phyloP scores from a whole-genome alignment of 2,888 invertebrate genomes.

The Graphium colonna region DNA sequence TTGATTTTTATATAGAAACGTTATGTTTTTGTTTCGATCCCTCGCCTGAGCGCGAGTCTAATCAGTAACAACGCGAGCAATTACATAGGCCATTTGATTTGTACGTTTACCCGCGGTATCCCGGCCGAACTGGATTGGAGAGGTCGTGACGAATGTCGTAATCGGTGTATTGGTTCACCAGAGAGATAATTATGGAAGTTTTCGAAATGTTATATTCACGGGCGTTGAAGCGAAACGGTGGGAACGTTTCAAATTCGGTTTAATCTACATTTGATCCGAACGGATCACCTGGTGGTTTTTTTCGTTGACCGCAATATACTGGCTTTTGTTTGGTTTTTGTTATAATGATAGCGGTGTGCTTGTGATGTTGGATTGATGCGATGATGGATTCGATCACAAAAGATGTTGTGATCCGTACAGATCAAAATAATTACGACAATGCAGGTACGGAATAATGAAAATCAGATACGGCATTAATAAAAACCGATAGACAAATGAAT shows the following conservation, averaged over 20 bases:
- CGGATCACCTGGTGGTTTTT: slow-evolving; percentile 57
- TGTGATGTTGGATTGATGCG: neutral
- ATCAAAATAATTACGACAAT: neutral
- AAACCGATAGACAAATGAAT: no score
- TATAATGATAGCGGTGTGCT: neutral
- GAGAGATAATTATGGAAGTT: slow-evolving; percentile 70
- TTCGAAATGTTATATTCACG: slow-evolving; percentile 57
- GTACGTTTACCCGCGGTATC: slow-evolving; percentile 53
- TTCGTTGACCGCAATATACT: slow-evolving; percentile 27
- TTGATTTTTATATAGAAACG: no score
- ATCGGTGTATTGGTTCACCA: slow-evolving; percentile 74
- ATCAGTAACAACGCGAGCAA: slow-evolving; percentile 45
- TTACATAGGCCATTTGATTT: slow-evolving; percentile 45
- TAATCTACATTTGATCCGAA: slow-evolving; percentile 69
- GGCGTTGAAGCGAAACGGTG: slow-evolving; percentile 70
- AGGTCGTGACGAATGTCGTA: slow-evolving; percentile 68
- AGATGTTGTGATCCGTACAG: neutral
- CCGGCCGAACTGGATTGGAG: slow-evolving; percentile 50
- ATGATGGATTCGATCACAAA: neutral
- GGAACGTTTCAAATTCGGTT: slow-evolving; percentile 67
- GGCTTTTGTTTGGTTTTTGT: slow-evolving; percentile 13
- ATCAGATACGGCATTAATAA: no score
- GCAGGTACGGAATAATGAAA: neutral
- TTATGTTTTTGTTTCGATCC: slow-evolving; percentile 20
- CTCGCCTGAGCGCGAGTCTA: slow-evolving; percentile 28